Conservation (phyloP, 2,797 vertebrate species). For the Ceryle rudis region DNA sequence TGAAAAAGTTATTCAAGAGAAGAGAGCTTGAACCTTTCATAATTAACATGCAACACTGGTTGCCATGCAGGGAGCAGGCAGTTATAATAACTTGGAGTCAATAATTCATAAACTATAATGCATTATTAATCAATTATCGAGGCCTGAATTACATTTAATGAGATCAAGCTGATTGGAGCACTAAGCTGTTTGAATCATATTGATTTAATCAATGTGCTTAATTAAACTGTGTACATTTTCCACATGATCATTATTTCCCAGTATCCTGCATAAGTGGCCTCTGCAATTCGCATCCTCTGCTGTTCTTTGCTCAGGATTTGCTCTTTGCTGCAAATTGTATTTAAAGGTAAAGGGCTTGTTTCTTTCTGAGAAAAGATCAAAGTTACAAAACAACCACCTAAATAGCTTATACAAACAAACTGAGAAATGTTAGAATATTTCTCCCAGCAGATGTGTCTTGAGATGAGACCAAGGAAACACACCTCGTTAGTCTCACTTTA, state of each 20-base stretch:
- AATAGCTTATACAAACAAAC: not conserved
- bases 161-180: constrained; percentile 83
- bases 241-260: constrained; percentile 78
- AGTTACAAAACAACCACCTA: not conserved
- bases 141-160: constrained; percentile 83
- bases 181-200: constrained; percentile 80
- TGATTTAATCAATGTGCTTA: constrained; percentile 84
- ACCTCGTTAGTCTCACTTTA: not conserved
- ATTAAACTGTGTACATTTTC: constrained; percentile 82
- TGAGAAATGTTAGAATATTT: not conserved
- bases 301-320: constrained; percentile 44
- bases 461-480: not conserved
- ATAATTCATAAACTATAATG: constrained; percentile 86
- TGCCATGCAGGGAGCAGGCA: constrained; percentile 63
- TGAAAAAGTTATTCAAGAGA: constrained; percentile 66
- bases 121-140: constrained; percentile 87
- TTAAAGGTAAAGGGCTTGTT: constrained; percentile 59
- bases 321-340: constrained; percentile 55
- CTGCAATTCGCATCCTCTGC: constrained; percentile 52
- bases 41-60: constrained; percentile 78
- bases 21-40: constrained; percentile 42
- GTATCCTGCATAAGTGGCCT: constrained; percentile 60
- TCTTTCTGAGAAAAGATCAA: constrained; percentile 14
- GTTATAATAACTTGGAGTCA: constrained; percentile 82
- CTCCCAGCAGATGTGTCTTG: not conserved